Percentiles rank a stretch among this genome's conserved stretches.
These are phyloP conservation scores for Phalacrocorax aristotelis DNA, from an alignment of 2,113 vertebrate species.

Conservation along the genomic window DNA sequence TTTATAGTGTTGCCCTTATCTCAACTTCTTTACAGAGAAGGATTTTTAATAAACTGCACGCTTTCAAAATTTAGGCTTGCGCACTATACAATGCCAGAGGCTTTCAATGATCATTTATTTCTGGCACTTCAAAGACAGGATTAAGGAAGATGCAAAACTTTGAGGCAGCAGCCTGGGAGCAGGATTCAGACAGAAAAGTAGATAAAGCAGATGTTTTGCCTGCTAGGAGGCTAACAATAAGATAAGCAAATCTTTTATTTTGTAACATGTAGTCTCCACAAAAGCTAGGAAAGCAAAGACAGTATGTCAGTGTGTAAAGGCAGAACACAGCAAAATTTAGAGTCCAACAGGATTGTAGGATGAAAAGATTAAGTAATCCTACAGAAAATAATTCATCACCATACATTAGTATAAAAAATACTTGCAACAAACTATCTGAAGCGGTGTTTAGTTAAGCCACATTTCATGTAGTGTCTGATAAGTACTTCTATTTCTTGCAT, in stretches of 20 bases:
- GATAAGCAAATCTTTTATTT: constrained; percentile 40
- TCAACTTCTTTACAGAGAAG: not conserved
- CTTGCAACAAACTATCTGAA: not conserved
- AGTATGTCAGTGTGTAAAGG: constrained; percentile 27
- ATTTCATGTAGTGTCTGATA: not conserved
- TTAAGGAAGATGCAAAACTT: not conserved
- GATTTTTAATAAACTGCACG: not conserved
- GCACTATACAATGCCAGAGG: not conserved
- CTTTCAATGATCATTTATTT: not conserved
- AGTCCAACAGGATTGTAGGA: not conserved
- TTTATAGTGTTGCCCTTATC: not conserved
- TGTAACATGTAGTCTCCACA: not conserved
- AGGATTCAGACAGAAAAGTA: not conserved
- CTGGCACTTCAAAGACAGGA: not conserved
- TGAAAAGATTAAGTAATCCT: not conserved
- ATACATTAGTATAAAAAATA: not conserved
- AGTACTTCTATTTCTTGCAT: not conserved
- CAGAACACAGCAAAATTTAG: not conserved
- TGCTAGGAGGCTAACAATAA: constrained; percentile 5
- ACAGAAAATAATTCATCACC: not conserved
- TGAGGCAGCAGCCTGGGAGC: not conserved
- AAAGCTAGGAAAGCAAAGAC: not conserved
- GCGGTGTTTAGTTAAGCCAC: not conserved
- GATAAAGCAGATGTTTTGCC: constrained; percentile 34
- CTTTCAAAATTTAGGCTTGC: not conserved